These are phyloP conservation scores for western clawed frog (Xenopus tropicalis) DNA, from an alignment of 2,113 vertebrate genomes.

Conservation along the genomic window UCB_Xtro_10.0 CM004444.2:118733001-118733500, in stretches of 20 bases:
- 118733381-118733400: slow-evolving; percentile 59
- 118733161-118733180: slow-evolving; percentile 47
- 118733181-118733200: slow-evolving; percentile 51
- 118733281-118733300: slow-evolving; percentile 57
- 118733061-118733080: slow-evolving; percentile 58
- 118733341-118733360: slow-evolving; percentile 52
- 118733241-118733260: slow-evolving; percentile 56
- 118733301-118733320: slow-evolving; percentile 67
- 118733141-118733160: slow-evolving; percentile 7
- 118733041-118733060: slow-evolving; percentile 52
- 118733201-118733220: slow-evolving; percentile 54
- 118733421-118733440: slow-evolving; percentile 48
- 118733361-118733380: slow-evolving; percentile 54
- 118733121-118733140: not conserved
- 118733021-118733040: slow-evolving; percentile 53
- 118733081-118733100: slow-evolving; percentile 53
- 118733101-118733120: slow-evolving; percentile 51
- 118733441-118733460: slow-evolving; percentile 44
- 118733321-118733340: slow-evolving; percentile 63
- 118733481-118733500: slow-evolving; percentile 31
- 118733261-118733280: slow-evolving; percentile 54
- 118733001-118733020: slow-evolving; percentile 45
- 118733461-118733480: slow-evolving; percentile 45
- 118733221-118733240: slow-evolving; percentile 52
- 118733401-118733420: slow-evolving; percentile 51